Percentiles rank a stretch among this genome's conserved stretches.
phyloP scores from a whole-genome alignment of 2,888 invertebrate species.

The Coelopa pilipes region DNA sequence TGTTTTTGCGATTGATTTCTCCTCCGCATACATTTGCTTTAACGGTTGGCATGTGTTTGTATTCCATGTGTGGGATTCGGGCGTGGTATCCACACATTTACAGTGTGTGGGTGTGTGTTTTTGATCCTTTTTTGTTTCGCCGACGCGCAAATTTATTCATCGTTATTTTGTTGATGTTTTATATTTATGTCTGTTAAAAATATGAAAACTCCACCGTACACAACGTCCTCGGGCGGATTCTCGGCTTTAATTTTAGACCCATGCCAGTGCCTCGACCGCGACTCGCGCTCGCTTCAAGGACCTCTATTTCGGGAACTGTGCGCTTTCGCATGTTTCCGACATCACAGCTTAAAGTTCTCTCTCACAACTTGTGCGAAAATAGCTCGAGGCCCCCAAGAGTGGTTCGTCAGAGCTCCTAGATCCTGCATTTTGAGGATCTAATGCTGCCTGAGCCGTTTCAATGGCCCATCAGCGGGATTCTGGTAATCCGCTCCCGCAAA shows the following conservation, averaged over 20 bases:
- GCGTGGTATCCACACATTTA: background rate
- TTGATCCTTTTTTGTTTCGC: background rate
- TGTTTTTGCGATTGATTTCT: background rate
- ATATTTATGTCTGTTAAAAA: background rate
- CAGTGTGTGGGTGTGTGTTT: background rate
- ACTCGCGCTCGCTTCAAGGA: no score
- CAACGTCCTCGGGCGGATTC: background rate
- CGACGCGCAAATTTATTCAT: slow-evolving; percentile 8
- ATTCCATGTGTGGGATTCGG: background rate
- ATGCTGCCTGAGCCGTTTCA: no score
- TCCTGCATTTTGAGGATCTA: no score
- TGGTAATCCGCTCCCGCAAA: no score
- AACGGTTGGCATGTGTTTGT: no score
- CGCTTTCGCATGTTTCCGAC: no score
- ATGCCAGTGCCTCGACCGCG: background rate
- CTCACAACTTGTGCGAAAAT: no score
- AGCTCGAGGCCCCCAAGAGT: no score
- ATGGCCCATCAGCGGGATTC: no score
- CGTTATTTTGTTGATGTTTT: slow-evolving; percentile 4
- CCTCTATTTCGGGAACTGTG: no score
- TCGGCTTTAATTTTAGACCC: slow-evolving; percentile 2
- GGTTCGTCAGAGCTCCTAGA: no score
- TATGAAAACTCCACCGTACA: background rate
- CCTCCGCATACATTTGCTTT: background rate
- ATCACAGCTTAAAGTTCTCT: no score